Evolutionary conservation across 2,113 vertebrate genomes (phyloP).

Genomic region (Bostrychus sinensis): DNA sequence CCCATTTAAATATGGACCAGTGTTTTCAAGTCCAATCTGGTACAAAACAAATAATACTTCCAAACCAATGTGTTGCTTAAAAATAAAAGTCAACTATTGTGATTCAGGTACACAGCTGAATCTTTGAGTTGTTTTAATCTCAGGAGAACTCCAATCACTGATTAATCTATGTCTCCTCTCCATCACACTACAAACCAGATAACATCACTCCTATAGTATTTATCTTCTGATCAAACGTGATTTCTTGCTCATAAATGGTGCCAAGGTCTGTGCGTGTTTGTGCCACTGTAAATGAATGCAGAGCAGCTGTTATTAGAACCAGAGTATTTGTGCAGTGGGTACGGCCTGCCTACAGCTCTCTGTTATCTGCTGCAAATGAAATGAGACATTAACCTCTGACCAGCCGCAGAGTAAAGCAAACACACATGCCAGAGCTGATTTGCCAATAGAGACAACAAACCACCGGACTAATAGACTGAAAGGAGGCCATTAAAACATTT

Average conservation of each 20-base stretch:
- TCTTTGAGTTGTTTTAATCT: conserved; percentile 56
- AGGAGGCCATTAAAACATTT: not conserved
- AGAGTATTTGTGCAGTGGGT: conserved; percentile 21
- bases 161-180: conserved; percentile 46
- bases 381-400: conserved; percentile 45
- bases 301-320: not conserved
- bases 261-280: not conserved
- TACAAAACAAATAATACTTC: too few relatives aligned
- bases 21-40: too few relatives aligned
- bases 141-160: conserved; percentile 35
- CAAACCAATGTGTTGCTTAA: too few relatives aligned
- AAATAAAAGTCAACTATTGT: too few relatives aligned
- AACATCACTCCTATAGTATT: conserved; percentile 26
- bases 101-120: too few relatives aligned
- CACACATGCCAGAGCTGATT: not conserved
- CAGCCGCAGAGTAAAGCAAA: conserved; percentile 9
- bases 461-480: not conserved
- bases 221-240: conserved; percentile 28
- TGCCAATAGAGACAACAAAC: not conserved
- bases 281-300: not conserved
- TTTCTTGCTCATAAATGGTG: not conserved
- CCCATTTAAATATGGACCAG: too few relatives aligned
- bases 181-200: conserved; percentile 23
- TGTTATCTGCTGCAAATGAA: conserved; percentile 28
- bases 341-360: conserved; percentile 17